These are phyloP conservation scores for Sminthurides aquaticus DNA, from an alignment of 2,888 invertebrate species.

Conservation along the genomic window DNA sequence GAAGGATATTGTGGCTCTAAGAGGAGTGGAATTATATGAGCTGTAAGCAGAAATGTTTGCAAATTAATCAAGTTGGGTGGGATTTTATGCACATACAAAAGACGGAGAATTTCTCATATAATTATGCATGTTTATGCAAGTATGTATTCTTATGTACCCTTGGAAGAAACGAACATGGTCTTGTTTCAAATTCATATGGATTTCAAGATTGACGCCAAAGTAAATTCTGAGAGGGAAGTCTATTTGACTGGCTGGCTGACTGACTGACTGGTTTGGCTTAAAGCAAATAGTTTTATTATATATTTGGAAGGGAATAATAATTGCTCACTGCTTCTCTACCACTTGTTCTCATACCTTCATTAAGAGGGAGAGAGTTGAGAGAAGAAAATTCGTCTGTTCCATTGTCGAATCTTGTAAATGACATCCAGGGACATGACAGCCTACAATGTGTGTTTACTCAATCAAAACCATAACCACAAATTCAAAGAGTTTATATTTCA, in stretches of 20 bases:
- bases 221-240: background rate
- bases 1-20: too few relatives aligned
- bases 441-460: conserved; percentile 4
- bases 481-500: conserved; percentile 7
- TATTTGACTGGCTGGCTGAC: background rate
- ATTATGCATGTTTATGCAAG: too few relatives aligned
- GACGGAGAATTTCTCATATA: too few relatives aligned
- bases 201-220: background rate
- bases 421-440: conserved; percentile 2
- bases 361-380: background rate
- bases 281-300: conserved; percentile 3
- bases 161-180: too few relatives aligned
- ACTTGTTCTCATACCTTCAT: background rate
- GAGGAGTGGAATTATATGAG: too few relatives aligned
- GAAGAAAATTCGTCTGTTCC: background rate
- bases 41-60: too few relatives aligned
- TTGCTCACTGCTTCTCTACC: background rate
- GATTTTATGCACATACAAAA: too few relatives aligned
- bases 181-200: too few relatives aligned
- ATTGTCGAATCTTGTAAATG: conserved; percentile 6
- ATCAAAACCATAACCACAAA: conserved; percentile 6
- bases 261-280: too few relatives aligned
- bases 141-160: too few relatives aligned
- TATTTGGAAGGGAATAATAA: background rate
- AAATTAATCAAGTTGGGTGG: too few relatives aligned